Percentiles rank a stretch among this genome's conserved stretches.
These are phyloP conservation scores for Melipona bicolor DNA, from an alignment of 2,888 invertebrate genomes.

Conservation along the genomic window DNA sequence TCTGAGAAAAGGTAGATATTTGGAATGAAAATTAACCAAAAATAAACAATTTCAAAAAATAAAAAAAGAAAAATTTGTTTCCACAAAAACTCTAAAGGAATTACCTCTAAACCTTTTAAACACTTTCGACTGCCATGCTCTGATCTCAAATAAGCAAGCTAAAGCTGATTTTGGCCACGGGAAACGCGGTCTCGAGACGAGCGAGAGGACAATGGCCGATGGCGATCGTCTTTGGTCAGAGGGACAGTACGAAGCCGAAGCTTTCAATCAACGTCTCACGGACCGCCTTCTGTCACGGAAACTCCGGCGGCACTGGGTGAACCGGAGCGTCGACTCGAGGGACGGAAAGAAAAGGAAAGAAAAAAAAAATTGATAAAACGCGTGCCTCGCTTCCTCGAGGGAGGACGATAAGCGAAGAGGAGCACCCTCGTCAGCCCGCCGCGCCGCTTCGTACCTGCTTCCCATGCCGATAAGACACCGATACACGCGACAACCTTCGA, in stretches of 20 bases:
- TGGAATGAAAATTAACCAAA: too few species aligned
- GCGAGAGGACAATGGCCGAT: conserved; percentile 6
- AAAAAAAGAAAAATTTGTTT: too few species aligned
- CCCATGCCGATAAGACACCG: conserved; percentile 61
- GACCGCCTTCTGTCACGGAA: conserved; percentile 75
- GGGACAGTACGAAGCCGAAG: conserved; percentile 48
- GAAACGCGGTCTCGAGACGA: too few species aligned
- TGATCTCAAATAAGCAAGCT: too few species aligned
- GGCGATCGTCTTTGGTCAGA: conserved; percentile 6
- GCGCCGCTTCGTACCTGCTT: conserved; percentile 50
- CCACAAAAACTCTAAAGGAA: too few species aligned
- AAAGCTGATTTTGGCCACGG: too few species aligned
- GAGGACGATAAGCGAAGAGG: conserved; percentile 62
- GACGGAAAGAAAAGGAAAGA: conserved; percentile 7
- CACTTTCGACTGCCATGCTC: too few species aligned
- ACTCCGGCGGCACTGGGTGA: conserved; percentile 48
- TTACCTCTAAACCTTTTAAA: too few species aligned
- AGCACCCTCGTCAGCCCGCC: conserved; percentile 37
- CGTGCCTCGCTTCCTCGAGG: conserved; percentile 62
- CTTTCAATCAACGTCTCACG: conserved; percentile 79
- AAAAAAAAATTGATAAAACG: conserved; percentile 79
- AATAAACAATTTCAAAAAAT: too few species aligned
- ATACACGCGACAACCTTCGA: conserved; percentile 40
- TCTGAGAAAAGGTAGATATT: too few species aligned
- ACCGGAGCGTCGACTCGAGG: conserved; percentile 41